These are phyloP conservation scores for Diarsia mendica DNA, from an alignment of 2,888 invertebrate species.

Conservation along the genomic window DNA sequence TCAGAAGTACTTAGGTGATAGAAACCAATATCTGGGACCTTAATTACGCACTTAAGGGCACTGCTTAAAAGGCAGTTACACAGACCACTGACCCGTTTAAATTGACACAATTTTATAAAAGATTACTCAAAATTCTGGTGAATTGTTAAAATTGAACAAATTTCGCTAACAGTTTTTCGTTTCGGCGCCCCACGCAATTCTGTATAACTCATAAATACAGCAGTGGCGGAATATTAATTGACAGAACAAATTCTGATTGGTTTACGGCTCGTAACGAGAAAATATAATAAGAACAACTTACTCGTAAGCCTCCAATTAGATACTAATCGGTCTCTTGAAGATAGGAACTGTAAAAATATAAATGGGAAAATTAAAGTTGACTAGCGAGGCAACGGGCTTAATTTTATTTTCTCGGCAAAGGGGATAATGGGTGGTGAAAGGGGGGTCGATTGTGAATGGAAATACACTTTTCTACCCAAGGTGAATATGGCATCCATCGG, in stretches of 20 bases:
- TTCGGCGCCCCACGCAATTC: conserved; percentile 38
- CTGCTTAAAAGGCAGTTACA: conserved; percentile 52
- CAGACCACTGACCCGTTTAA: conserved; percentile 53
- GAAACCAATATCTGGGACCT: conserved; percentile 6
- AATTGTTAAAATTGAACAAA: conserved; percentile 58
- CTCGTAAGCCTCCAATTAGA: conserved; percentile 79
- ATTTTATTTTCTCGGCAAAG: conserved; percentile 24
- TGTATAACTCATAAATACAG: conserved; percentile 57
- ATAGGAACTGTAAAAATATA: conserved; percentile 65
- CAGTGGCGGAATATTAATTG: conserved; percentile 70
- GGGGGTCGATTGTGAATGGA: not conserved
- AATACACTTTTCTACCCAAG: not conserved
- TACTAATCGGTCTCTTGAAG: conserved; percentile 69
- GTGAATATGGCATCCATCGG: not conserved
- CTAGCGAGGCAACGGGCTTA: not conserved
- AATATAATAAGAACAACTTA: conserved; percentile 77
- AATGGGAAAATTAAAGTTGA: conserved; percentile 58
- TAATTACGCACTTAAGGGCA: conserved; percentile 42
- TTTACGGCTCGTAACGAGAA: conserved; percentile 55
- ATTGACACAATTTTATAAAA: conserved; percentile 56
- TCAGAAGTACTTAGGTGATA: not conserved
- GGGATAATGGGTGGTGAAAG: conserved; percentile 4
- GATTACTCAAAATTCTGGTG: conserved; percentile 48
- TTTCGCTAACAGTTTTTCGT: conserved; percentile 43
- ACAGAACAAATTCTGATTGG: conserved; percentile 64